Base-by-base conservation (phyloP, 37 sponge, comb jelly and placozoan genomes). In the Beroe ovata region DNA sequence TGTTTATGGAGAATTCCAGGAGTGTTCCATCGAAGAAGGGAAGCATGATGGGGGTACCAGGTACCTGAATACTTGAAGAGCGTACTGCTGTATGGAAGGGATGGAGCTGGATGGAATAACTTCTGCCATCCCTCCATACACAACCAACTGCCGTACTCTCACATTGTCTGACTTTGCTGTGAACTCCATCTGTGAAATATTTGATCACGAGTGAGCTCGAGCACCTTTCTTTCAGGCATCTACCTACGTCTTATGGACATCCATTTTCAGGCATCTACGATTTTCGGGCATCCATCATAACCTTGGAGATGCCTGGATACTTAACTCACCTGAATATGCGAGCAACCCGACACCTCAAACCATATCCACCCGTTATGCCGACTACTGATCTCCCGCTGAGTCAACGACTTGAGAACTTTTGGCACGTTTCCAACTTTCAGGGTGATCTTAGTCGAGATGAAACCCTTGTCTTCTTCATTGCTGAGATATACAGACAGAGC, bases 11-110 rank as follows among this genome's bases (percentile, higher is more conserved):
- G n/a, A n/a, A n/a, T n/a, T n/a, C n/a, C n/a, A n/a, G n/a, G n/a
- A n/a, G n/a, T n/a, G n/a, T n/a, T n/a, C n/a, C n/a, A n/a, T n/a
- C n/a, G n/a, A 18, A 58, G 59, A 58, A 18, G 18, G 59, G 18
- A 18, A 58, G 59, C 11, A 18, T 19, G 59, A 58, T 11, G 18
- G 59, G 18, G 59, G 18, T 11, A 58, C 16, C 11, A n/a, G n/a
- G n/a, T 14, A 77, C 84, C 84, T 77, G 54, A 77, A 77, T 2
- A 77, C 84, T 77, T 77, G 84, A 14, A 77, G 84, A 77, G 84
- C 84, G 54, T 36, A 77, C 22, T 77, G 54, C 23, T 77, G 84
- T n/a, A 30, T 36, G 38, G 84, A 77, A 8, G 84, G 84, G n/a
- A 77, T 0, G n/a, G 84, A 0, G 42, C 54, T 42, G n/a, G 84